Conservation (phyloP, 2,888 invertebrate genomes). For the Dicroscelio sp. region DNA sequence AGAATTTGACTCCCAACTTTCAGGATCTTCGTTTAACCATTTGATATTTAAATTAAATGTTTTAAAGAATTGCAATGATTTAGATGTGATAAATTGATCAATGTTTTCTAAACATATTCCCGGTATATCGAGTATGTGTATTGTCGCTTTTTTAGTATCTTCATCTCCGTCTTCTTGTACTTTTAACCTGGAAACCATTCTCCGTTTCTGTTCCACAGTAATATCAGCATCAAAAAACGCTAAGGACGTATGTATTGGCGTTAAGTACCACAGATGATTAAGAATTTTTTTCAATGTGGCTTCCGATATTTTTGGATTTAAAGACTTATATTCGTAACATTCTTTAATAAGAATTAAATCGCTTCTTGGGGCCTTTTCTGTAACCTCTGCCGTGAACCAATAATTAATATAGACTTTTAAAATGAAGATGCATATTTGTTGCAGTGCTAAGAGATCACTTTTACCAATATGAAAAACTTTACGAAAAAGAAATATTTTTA, state of each 20-base stretch:
- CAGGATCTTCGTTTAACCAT: constrained; percentile 30
- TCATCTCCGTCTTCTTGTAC: constrained; percentile 12
- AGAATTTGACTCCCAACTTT: constrained; percentile 24
- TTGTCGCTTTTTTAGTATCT: constrained; percentile 10
- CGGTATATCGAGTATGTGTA: constrained; percentile 14
- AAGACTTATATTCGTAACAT: constrained; percentile 9
- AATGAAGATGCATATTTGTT: constrained; percentile 36
- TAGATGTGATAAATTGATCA: constrained; percentile 18
- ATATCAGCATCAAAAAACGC: constrained; percentile 43
- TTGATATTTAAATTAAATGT: constrained; percentile 32
- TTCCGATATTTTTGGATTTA: constrained; percentile 9
- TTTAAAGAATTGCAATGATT: too few relatives aligned
- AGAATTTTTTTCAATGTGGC: constrained; percentile 17
- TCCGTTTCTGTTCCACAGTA: constrained; percentile 12
- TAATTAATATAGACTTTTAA: constrained; percentile 41
- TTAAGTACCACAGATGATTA: constrained; percentile 46
- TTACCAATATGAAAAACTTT: constrained; percentile 36
- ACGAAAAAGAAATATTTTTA: constrained; percentile 26
- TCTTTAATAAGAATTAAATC: constrained; percentile 22
- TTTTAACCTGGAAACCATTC: constrained; percentile 21
- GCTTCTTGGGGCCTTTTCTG: constrained; percentile 22
- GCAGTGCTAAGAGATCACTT: constrained; percentile 35
- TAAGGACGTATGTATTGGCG: not conserved
- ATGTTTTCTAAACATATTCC: not conserved
- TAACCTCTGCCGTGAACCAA: constrained; percentile 23